Conservation (phyloP, 2,888 invertebrate genomes). For the Drosophila ustulata region DNA sequence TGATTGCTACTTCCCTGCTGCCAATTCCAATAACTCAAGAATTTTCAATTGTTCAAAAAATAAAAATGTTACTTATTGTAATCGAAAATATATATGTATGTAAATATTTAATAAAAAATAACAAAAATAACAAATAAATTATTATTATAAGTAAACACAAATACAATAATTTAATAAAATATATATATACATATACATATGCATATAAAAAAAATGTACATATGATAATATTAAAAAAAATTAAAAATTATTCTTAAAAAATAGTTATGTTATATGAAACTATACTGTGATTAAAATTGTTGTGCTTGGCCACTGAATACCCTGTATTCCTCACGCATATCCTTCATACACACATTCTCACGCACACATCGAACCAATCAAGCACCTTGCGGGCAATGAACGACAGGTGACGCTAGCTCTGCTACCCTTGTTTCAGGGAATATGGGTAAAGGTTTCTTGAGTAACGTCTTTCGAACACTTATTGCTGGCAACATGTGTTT, state of each 20-base stretch:
- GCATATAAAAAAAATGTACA: too few relatives aligned
- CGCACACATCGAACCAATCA: background rate
- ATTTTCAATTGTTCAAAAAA: background rate
- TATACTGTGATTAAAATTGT: background rate
- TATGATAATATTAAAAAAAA: too few relatives aligned
- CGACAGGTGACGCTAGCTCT: slow-evolving; percentile 16
- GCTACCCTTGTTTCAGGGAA: slow-evolving; percentile 14
- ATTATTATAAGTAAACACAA: too few relatives aligned
- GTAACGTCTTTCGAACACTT: slow-evolving; percentile 1
- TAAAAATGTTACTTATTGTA: background rate
- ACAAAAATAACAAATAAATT: too few relatives aligned
- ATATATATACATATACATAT: too few relatives aligned
- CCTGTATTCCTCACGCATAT: background rate
- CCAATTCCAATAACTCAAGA: slow-evolving; percentile 6
- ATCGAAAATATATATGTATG: background rate
- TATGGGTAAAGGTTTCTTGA: slow-evolving; percentile 16
- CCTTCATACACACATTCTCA: background rate
- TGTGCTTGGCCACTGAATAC: background rate
- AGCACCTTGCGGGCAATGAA: slow-evolving; percentile 2
- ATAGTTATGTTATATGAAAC: too few relatives aligned
- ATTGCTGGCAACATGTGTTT: background rate
- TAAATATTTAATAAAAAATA: background rate
- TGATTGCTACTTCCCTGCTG: slow-evolving; percentile 23
- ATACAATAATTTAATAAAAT: too few relatives aligned
- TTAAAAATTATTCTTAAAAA: too few relatives aligned